Conservation (phyloP, 2,113 vertebrate genomes). For the Lethenteron camtschaticum region DNA sequence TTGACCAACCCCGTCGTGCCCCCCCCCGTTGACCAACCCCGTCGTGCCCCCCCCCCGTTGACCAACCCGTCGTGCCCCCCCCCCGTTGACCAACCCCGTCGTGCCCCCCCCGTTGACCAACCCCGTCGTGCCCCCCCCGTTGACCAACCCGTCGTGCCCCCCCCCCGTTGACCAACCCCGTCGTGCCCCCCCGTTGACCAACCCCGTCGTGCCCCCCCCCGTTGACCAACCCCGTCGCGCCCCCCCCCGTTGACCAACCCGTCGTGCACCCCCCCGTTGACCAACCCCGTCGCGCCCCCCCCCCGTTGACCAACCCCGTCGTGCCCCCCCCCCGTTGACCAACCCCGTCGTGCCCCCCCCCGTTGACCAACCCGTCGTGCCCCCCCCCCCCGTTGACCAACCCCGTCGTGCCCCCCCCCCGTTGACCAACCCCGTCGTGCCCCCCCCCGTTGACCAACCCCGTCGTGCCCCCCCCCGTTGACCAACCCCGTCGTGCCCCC, state of each 20-base stretch:
- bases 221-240: too few species aligned
- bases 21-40: too few species aligned
- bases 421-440: too few species aligned
- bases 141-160: constrained; percentile 11
- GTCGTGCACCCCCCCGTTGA: neutral
- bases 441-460: constrained; percentile 15
- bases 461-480: constrained; percentile 10
- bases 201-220: constrained; percentile 5
- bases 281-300: neutral
- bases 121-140: neutral
- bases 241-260: too few species aligned
- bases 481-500: constrained; percentile 8
- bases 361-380: too few species aligned
- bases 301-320: neutral
- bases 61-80: too few species aligned
- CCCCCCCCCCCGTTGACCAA: too few species aligned
- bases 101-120: too few species aligned
- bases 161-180: constrained; percentile 17
- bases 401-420: too few species aligned
- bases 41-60: too few species aligned
- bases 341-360: constrained; percentile 11
- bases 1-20: too few species aligned
- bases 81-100: too few species aligned
- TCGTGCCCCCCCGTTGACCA: constrained; percentile 11
- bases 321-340: neutral